Base-by-base conservation (phyloP, 2,888 invertebrate species). In the Acronicta leporina region DNA sequence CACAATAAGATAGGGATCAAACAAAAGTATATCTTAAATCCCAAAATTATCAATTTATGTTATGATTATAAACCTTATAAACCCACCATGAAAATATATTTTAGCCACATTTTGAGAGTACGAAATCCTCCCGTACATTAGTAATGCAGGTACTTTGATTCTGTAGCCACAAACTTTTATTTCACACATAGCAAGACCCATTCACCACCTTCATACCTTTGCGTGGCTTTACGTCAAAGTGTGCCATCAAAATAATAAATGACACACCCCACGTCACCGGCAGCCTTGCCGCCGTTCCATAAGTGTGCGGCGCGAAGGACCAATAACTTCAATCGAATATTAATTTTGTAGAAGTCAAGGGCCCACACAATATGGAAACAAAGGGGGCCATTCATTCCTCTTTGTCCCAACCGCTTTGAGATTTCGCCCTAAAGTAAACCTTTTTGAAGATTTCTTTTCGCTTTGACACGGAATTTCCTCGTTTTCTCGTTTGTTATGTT, bases 311-410 rank as follows among this genome's bases (percentile, higher is more conserved):
- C 30, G 13, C 42, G 38, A 46, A 60, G 57, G 51, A 64, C 66
- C 81, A 80, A 83, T 83, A 84, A 83, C 80, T 83, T 82, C 82
- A 85, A 87, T 89, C 79, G 82, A 87, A 86, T 85, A 88, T 85
- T 86, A 87, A 89, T 89, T 86, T 84, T 64, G 44, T 60, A 62
- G 73, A 79, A 82, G 70, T 82, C 80, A 75, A 86, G 81, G 68
- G 71, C 66, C 62, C 55, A 80, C 82, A 82, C 80, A 83, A 80
- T 79, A 80, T 75, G 81, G 87, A 87, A 89, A 90, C 89, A 89
- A 90, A 87, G 77, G 75, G 77, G 63, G 58, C 75, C 59, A 73
- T 82, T 81, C 75, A 68, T 57, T 55, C 73, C 69, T 83, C 85
- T 90, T 90, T 88, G 84, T 86, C 78, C 71, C 68, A 78, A 76